Conservation (phyloP, 1,140 invertebrate species). For the Drosophila ercepeae region DNA sequence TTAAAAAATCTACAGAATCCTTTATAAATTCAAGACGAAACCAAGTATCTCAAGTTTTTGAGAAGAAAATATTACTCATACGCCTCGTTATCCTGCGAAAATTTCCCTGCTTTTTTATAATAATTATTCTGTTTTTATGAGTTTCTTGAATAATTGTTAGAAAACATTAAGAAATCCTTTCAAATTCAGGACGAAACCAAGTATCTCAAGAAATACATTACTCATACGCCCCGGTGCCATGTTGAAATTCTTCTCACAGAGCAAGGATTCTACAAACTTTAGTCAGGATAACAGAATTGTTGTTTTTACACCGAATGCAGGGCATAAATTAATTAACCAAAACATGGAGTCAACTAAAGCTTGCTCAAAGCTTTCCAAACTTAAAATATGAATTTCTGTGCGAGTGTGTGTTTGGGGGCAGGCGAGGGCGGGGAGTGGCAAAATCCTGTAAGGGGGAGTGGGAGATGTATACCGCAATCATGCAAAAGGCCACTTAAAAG, state of each 20-base stretch:
- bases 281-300: neutral
- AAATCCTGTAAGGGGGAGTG: neutral
- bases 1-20: too few relatives aligned
- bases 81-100: too few relatives aligned
- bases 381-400: constrained; percentile 5
- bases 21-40: too few relatives aligned
- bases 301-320: constrained; percentile 46
- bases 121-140: too few relatives aligned
- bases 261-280: neutral
- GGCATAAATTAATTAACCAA: constrained; percentile 68
- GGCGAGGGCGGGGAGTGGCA: neutral
- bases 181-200: too few relatives aligned
- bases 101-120: too few relatives aligned
- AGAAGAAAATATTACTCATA: too few relatives aligned
- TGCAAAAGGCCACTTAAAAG: constrained; percentile 76
- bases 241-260: too few relatives aligned
- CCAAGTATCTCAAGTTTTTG: too few relatives aligned
- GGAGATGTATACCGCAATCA: constrained; percentile 58
- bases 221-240: neutral
- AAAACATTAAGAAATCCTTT: too few relatives aligned
- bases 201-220: too few relatives aligned
- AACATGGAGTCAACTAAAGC: constrained; percentile 55
- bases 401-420: neutral
- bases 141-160: too few relatives aligned
- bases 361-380: constrained; percentile 36